Evolutionary conservation across 1,140 invertebrate genomes (phyloP).

Genomic region (Archegozetes longisetosus): DNA sequence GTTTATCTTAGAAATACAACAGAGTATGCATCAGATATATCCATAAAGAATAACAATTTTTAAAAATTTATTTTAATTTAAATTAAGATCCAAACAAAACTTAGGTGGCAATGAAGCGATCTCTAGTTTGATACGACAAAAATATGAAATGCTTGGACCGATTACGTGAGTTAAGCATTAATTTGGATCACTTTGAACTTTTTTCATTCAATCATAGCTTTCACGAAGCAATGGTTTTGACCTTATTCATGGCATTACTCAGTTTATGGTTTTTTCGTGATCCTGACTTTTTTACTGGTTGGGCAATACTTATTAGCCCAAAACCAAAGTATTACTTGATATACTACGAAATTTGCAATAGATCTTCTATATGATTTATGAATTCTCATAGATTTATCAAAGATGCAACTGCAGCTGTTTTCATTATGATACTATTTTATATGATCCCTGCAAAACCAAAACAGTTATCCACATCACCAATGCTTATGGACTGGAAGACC

Average conservation of each 20-base stretch:
- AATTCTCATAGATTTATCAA: constrained; percentile 28
- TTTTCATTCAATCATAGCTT: constrained; percentile 29
- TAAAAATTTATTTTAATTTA: neutral
- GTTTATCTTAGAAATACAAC: constrained; percentile 48
- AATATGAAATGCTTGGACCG: constrained; percentile 20
- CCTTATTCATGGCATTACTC: constrained; percentile 58
- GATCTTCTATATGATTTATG: too few species aligned
- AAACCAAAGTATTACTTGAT: constrained; percentile 5
- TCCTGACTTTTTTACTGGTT: constrained; percentile 63
- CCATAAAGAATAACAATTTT: neutral
- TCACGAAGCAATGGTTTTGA: constrained; percentile 56
- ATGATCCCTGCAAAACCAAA: constrained; percentile 21
- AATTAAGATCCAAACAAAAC: neutral
- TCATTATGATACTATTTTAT: constrained; percentile 31
- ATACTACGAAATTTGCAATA: too few species aligned
- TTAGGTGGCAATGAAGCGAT: constrained; percentile 5
- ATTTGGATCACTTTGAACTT: constrained; percentile 5
- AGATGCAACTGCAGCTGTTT: constrained; percentile 31
- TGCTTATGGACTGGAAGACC: constrained; percentile 29
- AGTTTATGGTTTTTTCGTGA: constrained; percentile 73
- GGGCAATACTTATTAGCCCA: constrained; percentile 35
- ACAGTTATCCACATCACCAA: constrained; percentile 15
- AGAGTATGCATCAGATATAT: neutral
- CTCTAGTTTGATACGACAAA: constrained; percentile 11
- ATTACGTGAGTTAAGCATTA: constrained; percentile 14